phyloP scores from a whole-genome alignment of 2,888 invertebrate genomes.

The Troides helena region DNA sequence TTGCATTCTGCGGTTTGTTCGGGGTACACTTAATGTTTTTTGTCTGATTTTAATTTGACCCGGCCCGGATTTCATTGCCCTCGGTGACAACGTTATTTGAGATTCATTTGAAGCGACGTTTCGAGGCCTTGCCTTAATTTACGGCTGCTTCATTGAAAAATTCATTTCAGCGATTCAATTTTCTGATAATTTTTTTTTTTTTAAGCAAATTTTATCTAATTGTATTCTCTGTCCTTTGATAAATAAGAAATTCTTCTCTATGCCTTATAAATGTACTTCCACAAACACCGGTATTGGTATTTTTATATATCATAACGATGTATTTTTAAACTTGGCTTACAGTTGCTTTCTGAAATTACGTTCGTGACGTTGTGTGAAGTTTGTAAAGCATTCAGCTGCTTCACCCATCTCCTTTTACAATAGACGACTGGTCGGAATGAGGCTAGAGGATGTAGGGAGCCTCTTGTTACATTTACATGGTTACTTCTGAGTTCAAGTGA shows the following conservation, averaged over 20 bases:
- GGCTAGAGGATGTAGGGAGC: conserved; percentile 1
- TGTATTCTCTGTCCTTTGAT: too few species aligned
- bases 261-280: too few species aligned
- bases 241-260: too few species aligned
- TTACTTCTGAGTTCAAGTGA: background rate
- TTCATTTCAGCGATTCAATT: conserved; percentile 18
- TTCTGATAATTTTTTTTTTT: background rate
- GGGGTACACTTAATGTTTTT: background rate
- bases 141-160: conserved; percentile 13
- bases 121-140: conserved; percentile 14
- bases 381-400: background rate
- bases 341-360: conserved; percentile 8
- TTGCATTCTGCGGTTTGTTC: background rate
- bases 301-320: too few species aligned
- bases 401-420: conserved; percentile 1
- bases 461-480: conserved; percentile 8
- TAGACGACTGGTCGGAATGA: conserved; percentile 12
- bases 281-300: too few species aligned
- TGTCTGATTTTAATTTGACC: background rate
- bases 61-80: conserved; percentile 2
- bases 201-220: too few species aligned
- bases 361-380: conserved; percentile 6
- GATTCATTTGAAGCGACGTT: conserved; percentile 10
- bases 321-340: background rate
- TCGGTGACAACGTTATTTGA: conserved; percentile 15